A percentile compares a stretch with the other conserved stretches of the same genome.
Evolutionary conservation across 1,140 invertebrate genomes (phyloP).

Genomic region (Sitobion miscanthi): DNA sequence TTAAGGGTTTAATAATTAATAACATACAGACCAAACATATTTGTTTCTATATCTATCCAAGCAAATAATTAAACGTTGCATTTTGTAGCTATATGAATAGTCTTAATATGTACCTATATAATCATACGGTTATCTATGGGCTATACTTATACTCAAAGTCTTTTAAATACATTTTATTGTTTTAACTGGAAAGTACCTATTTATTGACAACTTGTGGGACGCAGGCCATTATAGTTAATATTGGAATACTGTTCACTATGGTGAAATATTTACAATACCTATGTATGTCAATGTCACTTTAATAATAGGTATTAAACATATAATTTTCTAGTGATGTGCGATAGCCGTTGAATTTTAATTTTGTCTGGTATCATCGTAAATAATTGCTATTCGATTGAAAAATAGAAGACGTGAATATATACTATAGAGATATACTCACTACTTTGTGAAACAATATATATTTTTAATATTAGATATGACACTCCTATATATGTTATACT

Average conservation of each 20-base stretch:
- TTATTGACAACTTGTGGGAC: not conserved
- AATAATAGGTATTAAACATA: not conserved
- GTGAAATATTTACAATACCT: not conserved
- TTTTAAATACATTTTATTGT: too few species aligned
- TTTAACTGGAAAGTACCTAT: not conserved
- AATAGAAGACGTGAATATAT: not conserved
- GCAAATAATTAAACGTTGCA: too few species aligned
- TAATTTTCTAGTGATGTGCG: not conserved
- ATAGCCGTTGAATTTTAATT: not conserved
- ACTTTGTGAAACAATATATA: not conserved
- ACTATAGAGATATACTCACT: not conserved
- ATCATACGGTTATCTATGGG: too few species aligned
- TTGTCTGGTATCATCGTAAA: not conserved
- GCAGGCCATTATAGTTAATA: not conserved
- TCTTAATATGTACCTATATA: too few species aligned
- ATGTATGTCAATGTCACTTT: not conserved
- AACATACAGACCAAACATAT: too few species aligned
- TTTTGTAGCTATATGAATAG: too few species aligned
- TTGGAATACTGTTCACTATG: not conserved
- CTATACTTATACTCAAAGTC: not conserved
- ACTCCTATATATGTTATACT: not conserved
- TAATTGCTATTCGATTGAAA: not conserved
- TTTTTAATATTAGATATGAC: not conserved
- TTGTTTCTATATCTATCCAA: too few species aligned
- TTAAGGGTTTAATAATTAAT: too few species aligned